Conservation (phyloP, 2,797 vertebrate species). For the Hafferia zeledoni region DNA sequence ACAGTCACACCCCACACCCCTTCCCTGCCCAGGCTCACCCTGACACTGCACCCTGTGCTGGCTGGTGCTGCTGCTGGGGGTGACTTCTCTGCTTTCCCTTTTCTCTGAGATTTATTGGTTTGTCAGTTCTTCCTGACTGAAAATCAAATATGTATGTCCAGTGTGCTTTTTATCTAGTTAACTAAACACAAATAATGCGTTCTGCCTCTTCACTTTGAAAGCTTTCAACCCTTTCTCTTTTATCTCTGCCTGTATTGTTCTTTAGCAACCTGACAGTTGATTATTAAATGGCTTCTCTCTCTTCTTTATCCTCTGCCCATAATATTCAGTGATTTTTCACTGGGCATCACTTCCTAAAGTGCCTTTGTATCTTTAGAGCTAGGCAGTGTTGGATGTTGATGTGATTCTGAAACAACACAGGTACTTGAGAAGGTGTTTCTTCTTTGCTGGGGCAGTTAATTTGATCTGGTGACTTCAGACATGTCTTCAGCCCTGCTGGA, state of each 20-base stretch:
- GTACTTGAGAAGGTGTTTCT: neutral
- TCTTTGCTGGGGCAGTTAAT: neutral
- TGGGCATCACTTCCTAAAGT: constrained; percentile 1
- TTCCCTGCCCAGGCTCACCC: neutral
- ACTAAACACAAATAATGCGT: constrained; percentile 47
- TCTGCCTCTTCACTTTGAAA: constrained; percentile 31
- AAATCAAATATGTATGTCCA: constrained; percentile 43
- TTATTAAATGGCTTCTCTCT: constrained; percentile 28
- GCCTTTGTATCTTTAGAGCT: neutral
- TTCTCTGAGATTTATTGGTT: neutral
- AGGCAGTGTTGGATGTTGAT: neutral
- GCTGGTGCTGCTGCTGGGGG: neutral
- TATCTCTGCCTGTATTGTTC: constrained; percentile 53
- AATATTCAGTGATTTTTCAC: neutral
- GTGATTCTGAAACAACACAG: neutral
- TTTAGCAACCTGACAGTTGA: constrained; percentile 47
- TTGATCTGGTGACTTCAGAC: neutral
- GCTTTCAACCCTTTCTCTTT: constrained; percentile 58
- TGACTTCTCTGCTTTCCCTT: neutral
- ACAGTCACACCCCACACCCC: rapidly evolving
- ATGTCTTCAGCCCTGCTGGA: neutral
- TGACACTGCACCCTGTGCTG: rapidly evolving
- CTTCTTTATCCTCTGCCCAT: constrained; percentile 33
- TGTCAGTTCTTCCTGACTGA: neutral
- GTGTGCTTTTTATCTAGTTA: constrained; percentile 45